Percentiles rank a stretch among this genome's conserved stretches.
Evolutionary conservation across 2,888 invertebrate species (phyloP).

Genomic region (Hydraecia micacea): DNA sequence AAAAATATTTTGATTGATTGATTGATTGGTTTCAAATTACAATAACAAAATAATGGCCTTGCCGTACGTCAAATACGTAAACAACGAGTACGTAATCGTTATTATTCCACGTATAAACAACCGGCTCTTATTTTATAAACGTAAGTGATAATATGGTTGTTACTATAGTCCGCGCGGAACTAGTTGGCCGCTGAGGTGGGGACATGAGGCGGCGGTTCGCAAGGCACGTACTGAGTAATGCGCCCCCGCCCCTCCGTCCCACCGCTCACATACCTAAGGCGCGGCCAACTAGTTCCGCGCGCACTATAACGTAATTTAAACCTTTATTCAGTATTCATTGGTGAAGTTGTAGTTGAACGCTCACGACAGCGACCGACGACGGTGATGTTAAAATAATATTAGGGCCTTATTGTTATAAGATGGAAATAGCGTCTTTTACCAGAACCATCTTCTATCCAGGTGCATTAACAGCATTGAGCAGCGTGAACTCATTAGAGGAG

Average conservation of each 20-base stretch:
- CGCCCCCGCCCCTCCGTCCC: too few relatives aligned
- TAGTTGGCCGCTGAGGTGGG: too few relatives aligned
- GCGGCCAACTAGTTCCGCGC: too few relatives aligned
- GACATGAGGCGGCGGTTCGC: too few relatives aligned
- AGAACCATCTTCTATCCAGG: constrained; percentile 70
- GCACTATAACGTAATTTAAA: too few relatives aligned
- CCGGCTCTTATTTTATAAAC: not conserved
- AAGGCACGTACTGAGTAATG: too few relatives aligned
- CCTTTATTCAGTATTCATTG: not conserved
- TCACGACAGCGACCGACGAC: not conserved
- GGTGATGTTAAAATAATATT: not conserved
- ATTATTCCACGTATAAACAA: not conserved
- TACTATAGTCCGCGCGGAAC: too few relatives aligned
- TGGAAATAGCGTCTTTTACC: not conserved
- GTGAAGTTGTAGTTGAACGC: not conserved
- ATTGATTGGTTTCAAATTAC: not conserved
- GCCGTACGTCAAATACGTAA: not conserved
- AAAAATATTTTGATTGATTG: too few relatives aligned
- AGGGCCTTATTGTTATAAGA: not conserved
- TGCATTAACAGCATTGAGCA: constrained; percentile 84
- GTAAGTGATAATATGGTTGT: not conserved
- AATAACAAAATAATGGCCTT: not conserved
- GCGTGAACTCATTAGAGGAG: constrained; percentile 84
- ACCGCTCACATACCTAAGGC: too few relatives aligned
- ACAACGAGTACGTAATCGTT: not conserved